Conservation (phyloP, 1,140 invertebrate genomes). For the Chironomus tepperi region DNA sequence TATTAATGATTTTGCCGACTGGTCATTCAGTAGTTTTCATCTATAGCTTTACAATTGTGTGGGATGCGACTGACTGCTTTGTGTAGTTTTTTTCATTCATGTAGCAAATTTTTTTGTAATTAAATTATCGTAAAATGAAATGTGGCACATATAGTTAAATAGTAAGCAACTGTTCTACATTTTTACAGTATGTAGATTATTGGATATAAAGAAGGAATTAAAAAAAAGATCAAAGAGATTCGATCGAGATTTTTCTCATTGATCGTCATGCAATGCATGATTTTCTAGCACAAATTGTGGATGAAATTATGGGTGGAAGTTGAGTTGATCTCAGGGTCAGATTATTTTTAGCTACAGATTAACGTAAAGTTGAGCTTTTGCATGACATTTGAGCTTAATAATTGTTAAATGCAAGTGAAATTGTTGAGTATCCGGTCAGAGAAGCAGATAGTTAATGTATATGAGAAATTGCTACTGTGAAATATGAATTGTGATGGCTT, state of each 20-base stretch:
- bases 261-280: neutral
- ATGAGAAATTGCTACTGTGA: no score
- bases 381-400: no score
- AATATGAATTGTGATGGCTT: no score
- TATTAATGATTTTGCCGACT: no score
- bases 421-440: no score
- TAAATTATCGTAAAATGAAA: conserved; percentile 9
- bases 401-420: no score
- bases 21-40: neutral
- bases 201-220: neutral
- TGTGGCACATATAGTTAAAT: neutral
- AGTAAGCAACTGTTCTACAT: conserved; percentile 1
- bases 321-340: no score
- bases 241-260: neutral
- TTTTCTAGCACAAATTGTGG: no score
- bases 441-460: no score
- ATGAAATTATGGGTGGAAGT: no score
- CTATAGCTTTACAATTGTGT: neutral
- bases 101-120: neutral
- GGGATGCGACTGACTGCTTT: neutral
- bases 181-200: neutral
- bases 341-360: no score
- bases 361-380: no score
- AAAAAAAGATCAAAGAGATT: neutral
- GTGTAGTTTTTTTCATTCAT: neutral